Evolutionary conservation across 2,888 invertebrate species (phyloP), one percentile per base, ranked within the genome.

Genomic region (Spilosoma lubricipeda): DNA sequence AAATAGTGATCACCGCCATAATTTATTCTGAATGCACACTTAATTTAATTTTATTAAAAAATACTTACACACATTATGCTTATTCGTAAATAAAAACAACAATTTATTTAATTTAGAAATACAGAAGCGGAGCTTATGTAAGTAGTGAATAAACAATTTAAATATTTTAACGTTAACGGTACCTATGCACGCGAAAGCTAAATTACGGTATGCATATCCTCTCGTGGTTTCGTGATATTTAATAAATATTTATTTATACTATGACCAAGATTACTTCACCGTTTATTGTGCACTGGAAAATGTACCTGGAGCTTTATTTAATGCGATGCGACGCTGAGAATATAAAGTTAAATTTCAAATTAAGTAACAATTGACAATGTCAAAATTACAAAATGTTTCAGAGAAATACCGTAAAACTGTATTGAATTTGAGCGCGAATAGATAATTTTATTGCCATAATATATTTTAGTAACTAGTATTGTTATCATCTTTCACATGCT

Each of bases 261-360:
- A 72, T 77, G 77, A 77, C 70, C 74, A 71, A 81, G 81, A 83
- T 85, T 78, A 83, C 76, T 85, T 75, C 74, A 79, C 63, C 59
- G 66, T 76, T 76, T 80, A 80, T 77, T 74, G 76, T 72, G 76
- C 81, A 72, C 74, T 67, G 39, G 79, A 72, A 77, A 81, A 75
- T 81, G 82, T 80, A 80, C 77, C 78, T 30, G 70, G 77, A 75
- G 78, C 75, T 80, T 80, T 83, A 84, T 85, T 87, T 88, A 81
- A 87, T 86, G 85, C 86, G 85, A 81, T 80, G 81, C 74, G 82
- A 82, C 82, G 78, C 73, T 72, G 67, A 84, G 84, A 69, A 85
- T 89, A 88, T 83, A 86, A 88, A 87, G 86, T 85, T 78, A 87
- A 86, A 74, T 77, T 79, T 79, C 85, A 85, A 82, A 82, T 84